Percentiles rank a stretch among this genome's conserved stretches.
Conservation (phyloP, 2,888 invertebrate species). For the Cylindroiulus punctatus region DNA sequence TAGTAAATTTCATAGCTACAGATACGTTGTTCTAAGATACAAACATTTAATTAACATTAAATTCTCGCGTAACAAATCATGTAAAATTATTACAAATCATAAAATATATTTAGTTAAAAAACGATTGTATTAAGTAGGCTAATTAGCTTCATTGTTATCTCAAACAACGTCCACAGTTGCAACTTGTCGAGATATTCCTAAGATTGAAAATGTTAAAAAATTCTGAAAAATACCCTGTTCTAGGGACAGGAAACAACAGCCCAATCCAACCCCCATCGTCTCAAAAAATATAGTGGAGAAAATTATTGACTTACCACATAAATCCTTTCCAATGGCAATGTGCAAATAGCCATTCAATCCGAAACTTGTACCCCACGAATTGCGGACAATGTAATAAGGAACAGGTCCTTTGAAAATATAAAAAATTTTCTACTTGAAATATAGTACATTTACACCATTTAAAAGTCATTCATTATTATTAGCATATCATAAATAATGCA, state of each 20-base stretch:
- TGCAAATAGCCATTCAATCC: conserved; percentile 81
- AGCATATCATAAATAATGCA: too few relatives aligned
- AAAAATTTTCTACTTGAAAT: conserved; percentile 45
- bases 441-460: too few relatives aligned
- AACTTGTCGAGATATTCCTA: background rate
- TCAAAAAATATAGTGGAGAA: too few relatives aligned
- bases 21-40: background rate
- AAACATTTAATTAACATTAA: background rate
- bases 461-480: too few relatives aligned
- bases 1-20: too few relatives aligned
- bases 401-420: conserved; percentile 66
- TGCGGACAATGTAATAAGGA: conserved; percentile 84
- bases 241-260: too few relatives aligned
- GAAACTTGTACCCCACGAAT: conserved; percentile 84
- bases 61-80: background rate
- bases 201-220: background rate
- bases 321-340: conserved; percentile 78
- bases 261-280: too few relatives aligned
- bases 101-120: background rate
- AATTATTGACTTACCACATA: conserved; percentile 74
- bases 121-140: background rate
- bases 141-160: background rate
- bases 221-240: too few relatives aligned
- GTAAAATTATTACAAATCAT: background rate
- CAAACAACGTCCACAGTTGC: background rate